Base-by-base conservation (phyloP, 2,888 invertebrate species). In the Sabatieria punctata region DNA sequence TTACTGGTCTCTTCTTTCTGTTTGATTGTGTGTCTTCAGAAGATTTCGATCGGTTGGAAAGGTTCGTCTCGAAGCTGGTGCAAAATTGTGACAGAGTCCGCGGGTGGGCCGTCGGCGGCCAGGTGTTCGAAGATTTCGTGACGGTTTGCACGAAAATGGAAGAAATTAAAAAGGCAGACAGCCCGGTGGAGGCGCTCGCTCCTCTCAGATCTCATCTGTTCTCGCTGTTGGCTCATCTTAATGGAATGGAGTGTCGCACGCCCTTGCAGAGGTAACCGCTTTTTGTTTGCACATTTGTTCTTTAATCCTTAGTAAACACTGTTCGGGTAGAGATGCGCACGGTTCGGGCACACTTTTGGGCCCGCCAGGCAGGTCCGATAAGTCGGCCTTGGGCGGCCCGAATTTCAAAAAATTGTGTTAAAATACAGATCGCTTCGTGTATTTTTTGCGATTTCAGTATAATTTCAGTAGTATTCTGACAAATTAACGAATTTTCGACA, bases 71-170 rank as follows among this genome's bases (percentile, higher is more conserved):
- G n/a, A 18, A 13, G n/a, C n/a, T 40, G 41, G 4, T 4, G 21
- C 8, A 18, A 8, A 19, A 40, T 40, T 40, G 8, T 8, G 23
- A 18, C 4, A 11, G 23, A 6, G 23, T 40, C 23, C 22, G 23
- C 11, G 11, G 8, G 8, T 84, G 84, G 84, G 68, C 73, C 46
- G 70, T 70, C 52, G 80, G 80, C 48, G 84, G 83, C 0, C 75
- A 77, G 55, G 76, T 83, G 27, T 71, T 79, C 36, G 71, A 78
- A 57, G 78, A 79, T 56, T 85, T 80, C 57, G 73, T 82, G 41
- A 13, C 11, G 18, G 18, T 51, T 13, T 6, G n/a, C 45, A 18
- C n/a, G 4, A 6, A 11, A 15, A 30, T 30, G 30, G 8, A 8
- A 15, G 30, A 30, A 30, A 15, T 30, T 8, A 30, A 15, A 30